A percentile compares a stretch with the other conserved stretches of the same genome.
Evolutionary conservation across 2,888 invertebrate genomes (phyloP).

Genomic region (Drosophila buzzatii): DNA sequence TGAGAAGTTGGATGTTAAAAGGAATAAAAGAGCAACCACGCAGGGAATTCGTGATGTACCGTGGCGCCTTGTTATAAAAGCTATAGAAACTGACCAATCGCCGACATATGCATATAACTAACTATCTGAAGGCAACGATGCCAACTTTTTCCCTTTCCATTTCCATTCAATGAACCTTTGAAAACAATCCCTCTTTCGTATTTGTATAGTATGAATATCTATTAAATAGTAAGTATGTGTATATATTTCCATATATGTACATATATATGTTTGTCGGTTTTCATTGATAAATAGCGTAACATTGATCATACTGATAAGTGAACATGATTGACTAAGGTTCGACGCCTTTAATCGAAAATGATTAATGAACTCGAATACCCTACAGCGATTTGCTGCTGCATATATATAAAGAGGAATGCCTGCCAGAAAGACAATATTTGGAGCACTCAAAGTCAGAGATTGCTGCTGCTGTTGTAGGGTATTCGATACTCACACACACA

Average conservation of each 20-base stretch:
- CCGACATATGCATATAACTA: too few relatives aligned
- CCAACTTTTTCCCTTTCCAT: slow-evolving; percentile 39
- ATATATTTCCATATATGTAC: neutral
- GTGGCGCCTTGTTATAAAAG: too few relatives aligned
- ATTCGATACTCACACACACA: neutral
- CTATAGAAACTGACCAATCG: too few relatives aligned
- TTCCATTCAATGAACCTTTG: slow-evolving; percentile 60
- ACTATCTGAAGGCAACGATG: too few relatives aligned
- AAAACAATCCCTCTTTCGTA: slow-evolving; percentile 13
- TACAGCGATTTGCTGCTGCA: neutral
- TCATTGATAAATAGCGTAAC: slow-evolving; percentile 39
- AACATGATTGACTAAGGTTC: neutral
- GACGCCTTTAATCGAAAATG: neutral
- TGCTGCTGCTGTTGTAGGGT: slow-evolving; percentile 2
- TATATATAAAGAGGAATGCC: neutral
- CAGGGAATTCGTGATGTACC: too few relatives aligned
- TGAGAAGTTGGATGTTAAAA: too few relatives aligned
- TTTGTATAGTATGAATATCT: too few relatives aligned
- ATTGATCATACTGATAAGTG: slow-evolving; percentile 13
- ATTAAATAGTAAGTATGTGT: too few relatives aligned
- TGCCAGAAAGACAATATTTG: too few relatives aligned
- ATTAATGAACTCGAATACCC: slow-evolving; percentile 4
- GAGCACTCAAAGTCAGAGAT: neutral
- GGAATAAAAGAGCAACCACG: too few relatives aligned
- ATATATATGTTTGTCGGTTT: neutral